These are phyloP conservation scores for Pocillopora grandis DNA, from an alignment of 92 coral and sea anemone genomes.

Conservation along the genomic window DNA sequence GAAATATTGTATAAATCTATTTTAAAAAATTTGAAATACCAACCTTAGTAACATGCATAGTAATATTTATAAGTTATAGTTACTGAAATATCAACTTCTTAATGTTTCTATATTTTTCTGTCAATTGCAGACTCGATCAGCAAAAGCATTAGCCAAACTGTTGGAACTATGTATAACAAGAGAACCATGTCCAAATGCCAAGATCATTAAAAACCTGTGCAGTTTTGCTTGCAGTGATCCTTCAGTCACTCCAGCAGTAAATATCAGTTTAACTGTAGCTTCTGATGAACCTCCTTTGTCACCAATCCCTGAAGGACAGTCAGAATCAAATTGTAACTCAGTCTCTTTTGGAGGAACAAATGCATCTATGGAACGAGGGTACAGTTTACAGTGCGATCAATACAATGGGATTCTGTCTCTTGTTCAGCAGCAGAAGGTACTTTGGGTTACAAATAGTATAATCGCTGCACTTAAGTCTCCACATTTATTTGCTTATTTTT, in stretches of 20 bases:
- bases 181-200: constrained; percentile 92
- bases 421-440: constrained; percentile 92
- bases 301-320: constrained; percentile 64
- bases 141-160: constrained; percentile 79
- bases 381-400: constrained; percentile 80
- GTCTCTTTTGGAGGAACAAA: constrained; percentile 34
- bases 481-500: too few species aligned
- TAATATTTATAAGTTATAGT: too few species aligned
- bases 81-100: too few species aligned
- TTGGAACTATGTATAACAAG: constrained; percentile 79
- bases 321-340: constrained; percentile 47
- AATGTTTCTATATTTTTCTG: neutral
- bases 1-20: too few species aligned
- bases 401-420: constrained; percentile 86
- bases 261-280: constrained; percentile 65
- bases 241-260: constrained; percentile 79
- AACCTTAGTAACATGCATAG: too few species aligned
- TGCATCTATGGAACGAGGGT: constrained; percentile 44
- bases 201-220: constrained; percentile 95
- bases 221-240: constrained; percentile 94
- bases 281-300: constrained; percentile 83
- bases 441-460: neutral
- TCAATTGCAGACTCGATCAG: constrained; percentile 71
- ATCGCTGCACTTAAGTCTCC: neutral
- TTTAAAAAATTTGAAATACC: too few species aligned